Percentiles rank a stretch among this genome's conserved stretches.
Evolutionary conservation across 2,113 vertebrate genomes (phyloP).

Genomic region (Bufo gargarizans): DNA sequence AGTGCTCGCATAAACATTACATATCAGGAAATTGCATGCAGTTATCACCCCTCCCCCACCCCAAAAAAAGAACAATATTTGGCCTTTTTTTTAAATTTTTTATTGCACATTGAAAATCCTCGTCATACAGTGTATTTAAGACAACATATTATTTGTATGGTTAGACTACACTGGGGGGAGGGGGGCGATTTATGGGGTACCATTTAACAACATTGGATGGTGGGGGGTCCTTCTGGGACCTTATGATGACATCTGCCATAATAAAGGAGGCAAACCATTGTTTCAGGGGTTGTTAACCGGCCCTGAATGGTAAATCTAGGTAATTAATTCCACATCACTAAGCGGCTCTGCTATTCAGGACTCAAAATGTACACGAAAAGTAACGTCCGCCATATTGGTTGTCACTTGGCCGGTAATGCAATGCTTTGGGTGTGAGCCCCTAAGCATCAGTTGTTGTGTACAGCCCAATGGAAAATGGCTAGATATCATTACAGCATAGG

Average conservation of each 20-base stretch:
- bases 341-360: not conserved
- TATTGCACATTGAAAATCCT: conserved; percentile 38
- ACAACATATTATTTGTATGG: not conserved
- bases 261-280: not conserved
- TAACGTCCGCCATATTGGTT: not conserved
- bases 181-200: not conserved
- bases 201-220: not conserved
- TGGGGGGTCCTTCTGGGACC: not conserved
- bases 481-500: not conserved
- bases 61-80: not conserved
- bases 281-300: not conserved
- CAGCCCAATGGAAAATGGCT: not conserved
- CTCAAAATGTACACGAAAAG: not conserved
- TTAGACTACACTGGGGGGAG: not conserved
- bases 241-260: not conserved
- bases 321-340: not conserved
- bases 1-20: too few species aligned
- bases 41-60: not conserved
- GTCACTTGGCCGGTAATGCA: not conserved
- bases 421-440: too few species aligned
- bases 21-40: not conserved
- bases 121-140: conserved; percentile 1
- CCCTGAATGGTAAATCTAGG: not conserved
- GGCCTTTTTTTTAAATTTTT: not conserved
- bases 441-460: too few species aligned